Evolutionary conservation across 1,140 invertebrate genomes (phyloP).

Genomic region (Drosophila sproati): DNA sequence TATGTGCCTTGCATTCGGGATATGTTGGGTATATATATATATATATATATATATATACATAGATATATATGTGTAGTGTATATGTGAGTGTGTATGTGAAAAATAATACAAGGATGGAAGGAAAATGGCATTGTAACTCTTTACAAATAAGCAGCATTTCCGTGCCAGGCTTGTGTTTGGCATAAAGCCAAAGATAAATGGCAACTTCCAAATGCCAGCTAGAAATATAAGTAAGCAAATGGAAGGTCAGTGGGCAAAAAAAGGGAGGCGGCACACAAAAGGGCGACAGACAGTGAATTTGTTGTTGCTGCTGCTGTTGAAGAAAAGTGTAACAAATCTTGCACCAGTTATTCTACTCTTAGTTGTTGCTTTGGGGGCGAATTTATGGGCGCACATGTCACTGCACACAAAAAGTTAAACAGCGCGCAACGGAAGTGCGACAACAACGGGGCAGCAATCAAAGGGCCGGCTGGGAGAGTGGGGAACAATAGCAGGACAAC

Average conservation of each 20-base stretch:
- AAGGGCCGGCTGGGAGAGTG: neutral
- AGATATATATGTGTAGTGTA: constrained; percentile 5
- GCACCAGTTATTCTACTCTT: constrained; percentile 46
- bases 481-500: constrained; percentile 21
- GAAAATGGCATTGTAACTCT: constrained; percentile 49
- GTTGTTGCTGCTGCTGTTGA: neutral
- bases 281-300: constrained; percentile 7
- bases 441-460: constrained; percentile 37
- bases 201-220: constrained; percentile 73
- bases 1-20: constrained; percentile 39
- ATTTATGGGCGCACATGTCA: constrained; percentile 79
- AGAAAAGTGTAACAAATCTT: constrained; percentile 72
- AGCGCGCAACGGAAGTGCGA: constrained; percentile 79
- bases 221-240: constrained; percentile 65
- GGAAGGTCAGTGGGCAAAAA: constrained; percentile 55
- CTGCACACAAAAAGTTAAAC: constrained; percentile 82
- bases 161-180: constrained; percentile 57
- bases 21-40: constrained; percentile 19
- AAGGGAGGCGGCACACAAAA: neutral
- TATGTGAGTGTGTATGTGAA: constrained; percentile 1
- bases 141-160: constrained; percentile 75
- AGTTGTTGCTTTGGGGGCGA: constrained; percentile 51
- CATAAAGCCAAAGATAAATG: constrained; percentile 81
- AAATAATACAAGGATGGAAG: neutral
- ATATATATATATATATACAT: neutral